These are phyloP conservation scores for Pteropus rufus DNA, from an alignment of 2,797 vertebrate genomes.

Conservation along the genomic window DNA sequence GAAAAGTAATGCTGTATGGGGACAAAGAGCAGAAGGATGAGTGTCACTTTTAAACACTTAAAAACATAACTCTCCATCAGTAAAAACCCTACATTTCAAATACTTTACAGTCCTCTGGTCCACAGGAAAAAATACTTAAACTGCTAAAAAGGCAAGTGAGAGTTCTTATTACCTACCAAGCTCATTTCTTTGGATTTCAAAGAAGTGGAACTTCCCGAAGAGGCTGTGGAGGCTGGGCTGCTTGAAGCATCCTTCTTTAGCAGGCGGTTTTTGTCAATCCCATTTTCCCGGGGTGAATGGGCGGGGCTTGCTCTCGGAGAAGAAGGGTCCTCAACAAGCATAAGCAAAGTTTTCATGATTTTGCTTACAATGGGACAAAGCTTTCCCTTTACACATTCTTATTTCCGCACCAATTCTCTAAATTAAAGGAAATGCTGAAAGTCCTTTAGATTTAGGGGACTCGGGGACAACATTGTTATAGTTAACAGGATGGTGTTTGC, in stretches of 20 bases:
- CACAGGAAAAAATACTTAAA: background rate
- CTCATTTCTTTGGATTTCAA: constrained; percentile 97
- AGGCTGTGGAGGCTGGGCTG: constrained; percentile 87
- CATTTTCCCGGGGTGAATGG: constrained; percentile 90
- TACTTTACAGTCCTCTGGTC: background rate
- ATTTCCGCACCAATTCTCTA: background rate
- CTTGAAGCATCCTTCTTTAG: constrained; percentile 89
- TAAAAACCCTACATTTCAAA: background rate
- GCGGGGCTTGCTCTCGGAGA: constrained; percentile 87
- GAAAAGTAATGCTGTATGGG: background rate
- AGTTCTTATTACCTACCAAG: constrained; percentile 84
- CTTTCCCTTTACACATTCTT: background rate
- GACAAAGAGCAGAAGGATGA: background rate
- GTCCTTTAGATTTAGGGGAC: background rate
- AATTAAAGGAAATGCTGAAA: background rate
- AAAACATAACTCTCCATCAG: background rate
- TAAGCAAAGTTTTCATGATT: constrained; percentile 34
- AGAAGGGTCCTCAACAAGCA: constrained; percentile 84
- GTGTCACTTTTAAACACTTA: background rate
- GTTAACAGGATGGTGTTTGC: background rate
- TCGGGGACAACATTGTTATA: background rate
- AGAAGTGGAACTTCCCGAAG: constrained; percentile 92
- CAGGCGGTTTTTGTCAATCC: constrained; percentile 86
- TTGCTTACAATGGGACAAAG: background rate
- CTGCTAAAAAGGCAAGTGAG: background rate